These are phyloP conservation scores for Lepisosteus osseus DNA, from an alignment of 2,113 vertebrate genomes.

Conservation along the genomic window DNA sequence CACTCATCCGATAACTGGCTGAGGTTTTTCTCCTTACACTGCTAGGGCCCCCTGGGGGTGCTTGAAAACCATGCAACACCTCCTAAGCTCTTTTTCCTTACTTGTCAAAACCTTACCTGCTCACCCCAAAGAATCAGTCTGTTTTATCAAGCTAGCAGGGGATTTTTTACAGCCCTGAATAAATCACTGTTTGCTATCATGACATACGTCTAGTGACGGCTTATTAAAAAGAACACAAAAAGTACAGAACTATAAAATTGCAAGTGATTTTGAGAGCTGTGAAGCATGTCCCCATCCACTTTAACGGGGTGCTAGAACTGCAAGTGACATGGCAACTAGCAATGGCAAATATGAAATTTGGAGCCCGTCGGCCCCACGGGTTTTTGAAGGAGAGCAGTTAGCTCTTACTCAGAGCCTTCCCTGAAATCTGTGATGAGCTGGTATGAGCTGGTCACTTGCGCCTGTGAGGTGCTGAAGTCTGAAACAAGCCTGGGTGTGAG, in stretches of 20 bases:
- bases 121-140: neutral
- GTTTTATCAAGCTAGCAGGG: neutral
- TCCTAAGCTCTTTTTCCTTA: neutral
- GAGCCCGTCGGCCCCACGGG: too few relatives aligned
- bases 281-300: too few relatives aligned
- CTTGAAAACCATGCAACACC: neutral
- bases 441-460: too few relatives aligned
- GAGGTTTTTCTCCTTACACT: neutral
- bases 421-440: too few relatives aligned
- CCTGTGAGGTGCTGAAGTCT: too few relatives aligned
- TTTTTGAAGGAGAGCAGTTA: too few relatives aligned
- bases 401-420: too few relatives aligned
- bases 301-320: too few relatives aligned
- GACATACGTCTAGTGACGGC: neutral
- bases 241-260: neutral
- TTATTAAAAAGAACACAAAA: neutral
- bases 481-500: too few relatives aligned
- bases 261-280: too few relatives aligned
- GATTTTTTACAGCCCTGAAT: neutral
- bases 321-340: too few relatives aligned
- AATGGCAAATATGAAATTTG: too few relatives aligned
- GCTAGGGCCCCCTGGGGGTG: neutral
- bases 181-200: constrained; percentile 3
- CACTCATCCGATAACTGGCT: constrained; percentile 3
- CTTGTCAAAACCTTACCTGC: neutral